phyloP scores from a whole-genome alignment of 2,113 vertebrate species.

The Cololabis saira region DNA sequence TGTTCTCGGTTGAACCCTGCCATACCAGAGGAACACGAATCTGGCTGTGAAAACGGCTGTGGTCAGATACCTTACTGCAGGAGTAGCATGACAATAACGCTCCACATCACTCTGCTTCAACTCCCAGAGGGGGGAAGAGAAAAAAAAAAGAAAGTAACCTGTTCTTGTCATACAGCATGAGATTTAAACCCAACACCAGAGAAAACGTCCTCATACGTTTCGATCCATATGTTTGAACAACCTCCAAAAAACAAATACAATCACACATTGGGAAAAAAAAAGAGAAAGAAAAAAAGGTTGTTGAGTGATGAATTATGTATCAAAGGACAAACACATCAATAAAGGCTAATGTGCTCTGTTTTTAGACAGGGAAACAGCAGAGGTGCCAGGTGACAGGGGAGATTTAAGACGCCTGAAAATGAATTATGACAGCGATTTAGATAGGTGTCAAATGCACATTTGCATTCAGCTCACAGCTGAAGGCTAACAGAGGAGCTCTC shows the following conservation, averaged over 20 bases:
- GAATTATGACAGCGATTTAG: constrained; percentile 83
- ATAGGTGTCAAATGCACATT: constrained; percentile 77
- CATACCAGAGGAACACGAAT: too few species aligned
- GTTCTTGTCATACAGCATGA: constrained; percentile 60
- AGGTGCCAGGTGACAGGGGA: constrained; percentile 70
- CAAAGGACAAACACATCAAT: constrained; percentile 76
- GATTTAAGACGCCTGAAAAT: constrained; percentile 80
- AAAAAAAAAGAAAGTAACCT: constrained; percentile 30
- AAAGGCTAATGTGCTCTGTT: constrained; percentile 73
- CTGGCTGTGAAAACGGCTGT: too few species aligned
- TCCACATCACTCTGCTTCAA: constrained; percentile 10
- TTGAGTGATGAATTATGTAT: constrained; percentile 78
- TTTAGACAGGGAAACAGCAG: constrained; percentile 72
- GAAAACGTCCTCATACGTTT: constrained; percentile 48
- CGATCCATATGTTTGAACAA: constrained; percentile 63
- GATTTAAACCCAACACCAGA: constrained; percentile 32
- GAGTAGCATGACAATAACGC: background rate
- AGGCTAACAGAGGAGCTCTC: constrained; percentile 62
- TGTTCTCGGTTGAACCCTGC: too few species aligned
- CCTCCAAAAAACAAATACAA: constrained; percentile 41
- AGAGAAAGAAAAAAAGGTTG: constrained; percentile 24
- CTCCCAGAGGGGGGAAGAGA: too few species aligned
- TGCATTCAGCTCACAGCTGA: constrained; percentile 76
- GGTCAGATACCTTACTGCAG: too few species aligned
- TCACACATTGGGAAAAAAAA: constrained; percentile 31